These are phyloP conservation scores for Eupithecia inturbata DNA, from an alignment of 2,888 invertebrate genomes.

Conservation along the genomic window DNA sequence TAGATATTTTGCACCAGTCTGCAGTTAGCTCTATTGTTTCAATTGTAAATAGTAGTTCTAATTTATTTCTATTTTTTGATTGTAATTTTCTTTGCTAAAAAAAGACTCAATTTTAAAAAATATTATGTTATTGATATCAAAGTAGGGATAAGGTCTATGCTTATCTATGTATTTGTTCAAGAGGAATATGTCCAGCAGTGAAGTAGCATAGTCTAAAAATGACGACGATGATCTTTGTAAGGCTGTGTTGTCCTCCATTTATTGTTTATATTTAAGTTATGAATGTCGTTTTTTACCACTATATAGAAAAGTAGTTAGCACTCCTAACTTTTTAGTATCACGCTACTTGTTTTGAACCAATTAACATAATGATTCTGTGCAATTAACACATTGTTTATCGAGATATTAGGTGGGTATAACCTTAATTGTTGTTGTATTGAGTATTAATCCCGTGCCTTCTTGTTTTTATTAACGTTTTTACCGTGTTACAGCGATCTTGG, in stretches of 20 bases:
- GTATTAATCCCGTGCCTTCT: not conserved
- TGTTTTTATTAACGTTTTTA: not conserved
- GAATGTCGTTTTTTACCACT: not conserved
- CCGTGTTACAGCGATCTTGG: not conserved
- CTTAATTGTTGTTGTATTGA: not conserved
- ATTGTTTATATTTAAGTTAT: not conserved
- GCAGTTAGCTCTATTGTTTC: too few relatives aligned
- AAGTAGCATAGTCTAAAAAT: not conserved
- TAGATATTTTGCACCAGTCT: too few relatives aligned
- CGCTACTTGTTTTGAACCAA: constrained; percentile 31
- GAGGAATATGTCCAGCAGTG: not conserved
- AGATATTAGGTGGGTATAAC: not conserved
- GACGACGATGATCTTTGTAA: not conserved
- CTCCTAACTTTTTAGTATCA: constrained; percentile 24
- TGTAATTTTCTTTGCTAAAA: too few relatives aligned
- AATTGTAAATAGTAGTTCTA: too few relatives aligned
- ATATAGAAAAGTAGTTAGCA: not conserved
- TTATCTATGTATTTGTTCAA: not conserved
- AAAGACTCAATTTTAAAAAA: too few relatives aligned
- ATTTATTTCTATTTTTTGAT: too few relatives aligned
- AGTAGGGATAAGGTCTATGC: not conserved
- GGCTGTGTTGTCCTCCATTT: not conserved
- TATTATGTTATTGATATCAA: too few relatives aligned
- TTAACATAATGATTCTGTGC: too few relatives aligned
- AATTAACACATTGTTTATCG: constrained; percentile 27